These are phyloP conservation scores for Brachionus sp. DNA, from an alignment of 1,140 invertebrate species.

Conservation along the genomic window DNA sequence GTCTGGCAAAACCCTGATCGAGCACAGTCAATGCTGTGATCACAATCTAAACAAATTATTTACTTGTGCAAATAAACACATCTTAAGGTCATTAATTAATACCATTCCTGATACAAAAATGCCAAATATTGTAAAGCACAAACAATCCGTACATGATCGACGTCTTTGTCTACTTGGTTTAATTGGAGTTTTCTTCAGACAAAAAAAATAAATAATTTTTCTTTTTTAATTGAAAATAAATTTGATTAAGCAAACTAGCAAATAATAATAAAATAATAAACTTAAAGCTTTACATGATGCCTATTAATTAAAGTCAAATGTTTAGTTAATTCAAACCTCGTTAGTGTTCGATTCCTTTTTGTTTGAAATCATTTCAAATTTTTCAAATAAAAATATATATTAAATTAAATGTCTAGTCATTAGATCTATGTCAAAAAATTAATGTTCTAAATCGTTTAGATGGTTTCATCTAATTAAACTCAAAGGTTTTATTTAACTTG, in stretches of 20 bases:
- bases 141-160: constrained; percentile 67
- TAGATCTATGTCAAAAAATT: neutral
- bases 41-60: constrained; percentile 65
- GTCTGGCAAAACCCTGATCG: constrained; percentile 77
- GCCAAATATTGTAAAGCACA: constrained; percentile 74
- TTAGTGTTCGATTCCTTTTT: neutral
- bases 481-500: neutral
- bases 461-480: constrained; percentile 3
- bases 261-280: neutral
- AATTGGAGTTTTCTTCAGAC: constrained; percentile 27
- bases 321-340: neutral
- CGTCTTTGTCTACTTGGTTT: neutral
- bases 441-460: constrained; percentile 3
- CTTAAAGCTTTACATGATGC: neutral
- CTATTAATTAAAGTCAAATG: neutral
- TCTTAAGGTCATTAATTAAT: constrained; percentile 47
- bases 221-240: constrained; percentile 49
- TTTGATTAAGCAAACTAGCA: constrained; percentile 47
- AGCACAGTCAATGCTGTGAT: constrained; percentile 81
- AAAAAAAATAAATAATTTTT: constrained; percentile 49
- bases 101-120: constrained; percentile 79
- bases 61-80: constrained; percentile 52
- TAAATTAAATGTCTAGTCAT: neutral
- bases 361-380: neutral
- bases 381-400: neutral